A percentile compares a stretch with the other conserved stretches of the same genome.
Conservation (phyloP, 2,888 invertebrate species). For the Drosophila robusta region DNA sequence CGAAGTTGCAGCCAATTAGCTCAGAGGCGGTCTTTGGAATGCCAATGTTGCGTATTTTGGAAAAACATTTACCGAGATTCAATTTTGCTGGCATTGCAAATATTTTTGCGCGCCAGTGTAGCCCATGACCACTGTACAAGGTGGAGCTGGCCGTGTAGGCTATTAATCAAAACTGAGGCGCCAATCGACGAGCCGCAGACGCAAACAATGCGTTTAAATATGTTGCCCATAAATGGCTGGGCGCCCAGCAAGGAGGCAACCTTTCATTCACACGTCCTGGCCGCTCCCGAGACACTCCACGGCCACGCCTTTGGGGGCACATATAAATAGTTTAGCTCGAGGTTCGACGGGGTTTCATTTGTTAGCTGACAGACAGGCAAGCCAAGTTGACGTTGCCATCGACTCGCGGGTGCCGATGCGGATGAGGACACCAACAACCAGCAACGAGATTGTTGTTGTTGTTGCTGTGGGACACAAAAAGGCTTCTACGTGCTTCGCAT, state of each 20-base stretch:
- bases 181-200: constrained; percentile 40
- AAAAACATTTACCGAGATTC: constrained; percentile 53
- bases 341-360: constrained; percentile 59
- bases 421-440: constrained; percentile 27
- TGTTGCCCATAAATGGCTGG: constrained; percentile 46
- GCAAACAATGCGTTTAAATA: constrained; percentile 60
- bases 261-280: constrained; percentile 33
- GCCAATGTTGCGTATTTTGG: constrained; percentile 45
- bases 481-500: constrained; percentile 57
- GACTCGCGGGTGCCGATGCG: constrained; percentile 22
- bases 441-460: constrained; percentile 4
- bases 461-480: constrained; percentile 38
- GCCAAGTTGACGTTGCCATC: constrained; percentile 53
- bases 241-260: constrained; percentile 8
- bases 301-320: constrained; percentile 17
- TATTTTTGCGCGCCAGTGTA: constrained; percentile 31
- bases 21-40: constrained; percentile 37
- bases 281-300: constrained; percentile 25
- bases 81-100: constrained; percentile 62
- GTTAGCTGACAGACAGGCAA: constrained; percentile 60
- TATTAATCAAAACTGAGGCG: constrained; percentile 68
- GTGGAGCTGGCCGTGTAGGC: constrained; percentile 21
- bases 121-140: constrained; percentile 18
- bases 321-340: constrained; percentile 67
- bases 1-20: constrained; percentile 68